A percentile compares a stretch with the other conserved stretches of the same genome.
These are phyloP conservation scores for Astreopora myriophthalma DNA, from an alignment of 64 coral and sea anemone species.

Conservation along the genomic window DNA sequence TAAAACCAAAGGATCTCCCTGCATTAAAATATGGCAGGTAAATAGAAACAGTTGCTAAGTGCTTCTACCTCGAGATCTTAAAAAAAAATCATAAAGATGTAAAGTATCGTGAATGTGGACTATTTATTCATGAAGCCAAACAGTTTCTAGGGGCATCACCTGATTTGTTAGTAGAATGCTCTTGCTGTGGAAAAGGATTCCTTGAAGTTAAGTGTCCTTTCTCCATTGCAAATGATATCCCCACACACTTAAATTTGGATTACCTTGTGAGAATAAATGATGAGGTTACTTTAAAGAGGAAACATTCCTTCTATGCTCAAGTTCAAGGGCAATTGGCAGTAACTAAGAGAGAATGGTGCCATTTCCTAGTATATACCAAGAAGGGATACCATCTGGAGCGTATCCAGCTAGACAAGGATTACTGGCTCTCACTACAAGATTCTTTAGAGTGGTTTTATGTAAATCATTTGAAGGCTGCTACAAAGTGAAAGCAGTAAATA, in stretches of 20 bases:
- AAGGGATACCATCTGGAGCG: constrained; percentile 60
- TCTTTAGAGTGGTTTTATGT: constrained; percentile 52
- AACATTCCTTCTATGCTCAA: constrained; percentile 25
- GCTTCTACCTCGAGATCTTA: constrained; percentile 19
- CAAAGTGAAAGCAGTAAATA: background rate
- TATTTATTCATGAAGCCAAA: background rate
- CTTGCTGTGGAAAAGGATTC: constrained; percentile 30
- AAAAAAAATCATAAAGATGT: constrained; percentile 29
- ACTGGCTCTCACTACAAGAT: constrained; percentile 56
- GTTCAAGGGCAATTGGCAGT: background rate
- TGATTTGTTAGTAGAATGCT: constrained; percentile 56
- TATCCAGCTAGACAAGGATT: constrained; percentile 33
- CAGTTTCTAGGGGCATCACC: constrained; percentile 67
- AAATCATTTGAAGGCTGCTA: constrained; percentile 38
- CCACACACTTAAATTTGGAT: background rate
- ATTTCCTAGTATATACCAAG: background rate
- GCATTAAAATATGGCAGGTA: constrained; percentile 67
- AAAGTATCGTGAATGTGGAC: constrained; percentile 37
- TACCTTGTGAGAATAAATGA: background rate
- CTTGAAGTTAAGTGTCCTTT: constrained; percentile 54
- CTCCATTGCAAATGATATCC: constrained; percentile 35
- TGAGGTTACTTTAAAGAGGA: background rate
- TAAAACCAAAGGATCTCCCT: constrained; percentile 52
- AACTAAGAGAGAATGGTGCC: constrained; percentile 6
- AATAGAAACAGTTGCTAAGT: constrained; percentile 45